These are phyloP conservation scores for Hemichromis elongatus DNA, from an alignment of 2,113 vertebrate species.

Conservation along the genomic window DNA sequence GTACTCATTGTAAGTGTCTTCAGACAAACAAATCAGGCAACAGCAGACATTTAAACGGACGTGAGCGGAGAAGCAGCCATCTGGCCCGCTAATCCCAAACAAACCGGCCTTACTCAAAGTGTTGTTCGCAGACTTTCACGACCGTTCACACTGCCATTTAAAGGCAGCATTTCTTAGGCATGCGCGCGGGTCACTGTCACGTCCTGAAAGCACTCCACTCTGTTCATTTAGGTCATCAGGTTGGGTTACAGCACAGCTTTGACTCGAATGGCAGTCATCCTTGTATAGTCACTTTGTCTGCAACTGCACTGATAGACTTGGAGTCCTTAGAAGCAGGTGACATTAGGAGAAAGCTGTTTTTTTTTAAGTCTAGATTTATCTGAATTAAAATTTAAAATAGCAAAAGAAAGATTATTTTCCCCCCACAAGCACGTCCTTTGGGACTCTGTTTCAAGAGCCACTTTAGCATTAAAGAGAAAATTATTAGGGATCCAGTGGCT, in stretches of 20 bases:
- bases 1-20: background rate
- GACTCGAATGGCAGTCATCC: background rate
- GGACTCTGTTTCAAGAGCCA: background rate
- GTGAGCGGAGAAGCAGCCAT: background rate
- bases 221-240: slow-evolving; percentile 9
- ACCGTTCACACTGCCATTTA: slow-evolving; percentile 26
- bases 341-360: background rate
- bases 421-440: background rate
- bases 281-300: background rate
- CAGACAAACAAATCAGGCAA: slow-evolving; percentile 15
- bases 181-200: background rate
- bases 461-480: background rate
- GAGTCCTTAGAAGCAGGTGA: background rate
- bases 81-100: slow-evolving; percentile 42
- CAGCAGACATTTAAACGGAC: slow-evolving; percentile 24
- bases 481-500: background rate
- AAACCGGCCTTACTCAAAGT: slow-evolving; percentile 25
- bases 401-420: background rate
- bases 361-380: background rate
- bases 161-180: slow-evolving; percentile 1
- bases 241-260: background rate
- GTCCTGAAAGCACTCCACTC: background rate
- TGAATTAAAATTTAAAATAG: background rate
- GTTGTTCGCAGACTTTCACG: background rate
- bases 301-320: background rate